Conservation (phyloP, 2,797 vertebrate species). For the Alcedo quadribrachys region DNA sequence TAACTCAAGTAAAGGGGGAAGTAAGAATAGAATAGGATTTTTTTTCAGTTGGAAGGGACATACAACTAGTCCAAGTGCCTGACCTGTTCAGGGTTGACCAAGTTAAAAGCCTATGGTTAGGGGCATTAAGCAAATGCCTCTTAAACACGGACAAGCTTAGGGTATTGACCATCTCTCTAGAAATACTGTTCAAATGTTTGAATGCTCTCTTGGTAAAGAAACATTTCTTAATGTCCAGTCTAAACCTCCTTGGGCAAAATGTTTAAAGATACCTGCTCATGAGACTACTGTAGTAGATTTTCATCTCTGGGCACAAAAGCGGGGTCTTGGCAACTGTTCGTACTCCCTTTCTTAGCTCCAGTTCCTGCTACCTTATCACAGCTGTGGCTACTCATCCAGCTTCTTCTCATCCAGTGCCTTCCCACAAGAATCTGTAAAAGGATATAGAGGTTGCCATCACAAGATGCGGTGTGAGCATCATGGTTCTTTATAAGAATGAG, state of each 20-base stretch:
- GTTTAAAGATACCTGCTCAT: not conserved
- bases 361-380: not conserved
- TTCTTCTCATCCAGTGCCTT: not conserved
- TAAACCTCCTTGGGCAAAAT: fast-evolving
- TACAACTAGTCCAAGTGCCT: not conserved
- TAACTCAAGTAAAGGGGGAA: not conserved
- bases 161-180: too few relatives aligned
- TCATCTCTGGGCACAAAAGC: not conserved
- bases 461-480: fast-evolving
- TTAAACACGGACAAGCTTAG: not conserved
- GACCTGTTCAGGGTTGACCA: not conserved
- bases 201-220: fast-evolving
- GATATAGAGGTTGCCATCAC: not conserved
- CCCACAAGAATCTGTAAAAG: fast-evolving
- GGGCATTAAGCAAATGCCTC: too few relatives aligned
- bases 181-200: not conserved
- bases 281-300: not conserved
- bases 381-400: not conserved
- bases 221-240: fast-evolving
- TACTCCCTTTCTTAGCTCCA: not conserved
- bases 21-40: not conserved
- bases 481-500: fast-evolving
- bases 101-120: not conserved
- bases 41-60: not conserved
- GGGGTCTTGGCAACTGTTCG: not conserved